These are phyloP conservation scores for Heteromyza rotundicornis DNA, from an alignment of 2,888 invertebrate genomes.

Conservation along the genomic window DNA sequence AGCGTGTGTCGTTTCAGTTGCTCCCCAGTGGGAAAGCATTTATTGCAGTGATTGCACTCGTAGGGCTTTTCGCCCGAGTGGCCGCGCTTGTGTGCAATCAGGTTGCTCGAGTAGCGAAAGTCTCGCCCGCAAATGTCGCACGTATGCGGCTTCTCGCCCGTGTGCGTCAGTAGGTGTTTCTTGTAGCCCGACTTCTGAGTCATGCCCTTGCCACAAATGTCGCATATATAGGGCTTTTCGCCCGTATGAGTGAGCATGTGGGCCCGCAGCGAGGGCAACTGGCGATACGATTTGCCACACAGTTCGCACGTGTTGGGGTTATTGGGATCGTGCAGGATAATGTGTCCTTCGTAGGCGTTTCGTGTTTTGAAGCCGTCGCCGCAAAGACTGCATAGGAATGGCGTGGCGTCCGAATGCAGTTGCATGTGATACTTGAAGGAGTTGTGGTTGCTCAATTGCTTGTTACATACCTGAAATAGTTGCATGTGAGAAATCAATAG, in stretches of 20 bases:
- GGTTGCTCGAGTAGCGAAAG: conserved; percentile 60
- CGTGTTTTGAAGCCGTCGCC: conserved; percentile 60
- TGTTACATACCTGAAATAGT: conserved; percentile 47
- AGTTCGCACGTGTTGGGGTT: conserved; percentile 57
- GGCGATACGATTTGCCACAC: conserved; percentile 58
- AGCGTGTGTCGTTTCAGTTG: conserved; percentile 57
- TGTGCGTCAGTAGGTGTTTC: conserved; percentile 60
- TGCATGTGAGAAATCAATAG: conserved; percentile 5
- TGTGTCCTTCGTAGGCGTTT: conserved; percentile 59
- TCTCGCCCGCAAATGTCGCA: conserved; percentile 55
- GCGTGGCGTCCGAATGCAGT: conserved; percentile 56
- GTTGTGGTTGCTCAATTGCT: conserved; percentile 56
- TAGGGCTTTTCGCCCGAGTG: conserved; percentile 57
- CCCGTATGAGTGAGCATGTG: conserved; percentile 57
- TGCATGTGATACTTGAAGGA: conserved; percentile 61
- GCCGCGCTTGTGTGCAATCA: conserved; percentile 56
- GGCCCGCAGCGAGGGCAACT: conserved; percentile 55
- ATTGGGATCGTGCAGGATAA: conserved; percentile 53
- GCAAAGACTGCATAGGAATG: conserved; percentile 55
- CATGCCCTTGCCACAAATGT: conserved; percentile 59
- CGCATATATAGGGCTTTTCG: conserved; percentile 57
- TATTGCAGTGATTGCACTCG: conserved; percentile 54
- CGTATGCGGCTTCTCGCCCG: conserved; percentile 57
- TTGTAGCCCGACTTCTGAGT: conserved; percentile 62
- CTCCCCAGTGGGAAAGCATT: conserved; percentile 56